These are phyloP conservation scores for Antennarius striatus DNA, from an alignment of 2,113 vertebrate genomes.

Conservation along the genomic window DNA sequence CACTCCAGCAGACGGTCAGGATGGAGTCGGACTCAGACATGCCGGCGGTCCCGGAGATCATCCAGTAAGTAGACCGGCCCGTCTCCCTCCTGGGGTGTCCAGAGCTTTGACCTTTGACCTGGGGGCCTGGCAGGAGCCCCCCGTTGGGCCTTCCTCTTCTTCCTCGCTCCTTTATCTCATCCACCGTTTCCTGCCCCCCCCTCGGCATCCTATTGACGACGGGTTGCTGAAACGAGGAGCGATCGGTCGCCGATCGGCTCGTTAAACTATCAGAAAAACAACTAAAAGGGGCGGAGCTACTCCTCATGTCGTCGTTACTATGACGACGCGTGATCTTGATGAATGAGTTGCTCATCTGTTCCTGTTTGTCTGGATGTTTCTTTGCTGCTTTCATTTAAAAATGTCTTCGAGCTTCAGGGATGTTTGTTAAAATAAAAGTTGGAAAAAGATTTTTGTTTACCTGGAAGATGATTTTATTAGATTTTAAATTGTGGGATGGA, in stretches of 20 bases:
- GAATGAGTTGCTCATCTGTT: no score
- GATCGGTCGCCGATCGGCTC: no score
- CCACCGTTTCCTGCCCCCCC: not conserved
- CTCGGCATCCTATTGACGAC: not conserved
- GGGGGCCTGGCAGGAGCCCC: slow-evolving; percentile 19
- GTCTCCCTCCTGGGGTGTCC: slow-evolving; percentile 15
- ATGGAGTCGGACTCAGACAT: slow-evolving; percentile 80
- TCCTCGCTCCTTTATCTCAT: not conserved
- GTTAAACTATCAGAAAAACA: not conserved
- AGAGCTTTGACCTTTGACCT: slow-evolving; percentile 37
- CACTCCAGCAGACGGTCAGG: slow-evolving; percentile 62
- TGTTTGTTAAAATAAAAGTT: no score
- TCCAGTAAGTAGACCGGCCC: slow-evolving; percentile 79
- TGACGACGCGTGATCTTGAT: no score
- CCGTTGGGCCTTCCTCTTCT: slow-evolving; percentile 24
- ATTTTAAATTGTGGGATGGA: no score
- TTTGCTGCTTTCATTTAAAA: no score
- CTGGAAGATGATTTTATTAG: no score
- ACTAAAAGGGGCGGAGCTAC: not conserved
- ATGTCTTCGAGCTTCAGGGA: no score
- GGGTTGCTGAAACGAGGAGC: no score
- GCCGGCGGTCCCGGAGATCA: slow-evolving; percentile 70
- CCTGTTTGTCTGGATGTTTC: no score
- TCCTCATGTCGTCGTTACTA: slow-evolving; percentile 16
- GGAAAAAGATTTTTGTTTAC: no score